These are phyloP conservation scores for Onychomys torridus DNA, from an alignment of 2,797 vertebrate genomes.

Conservation along the genomic window DNA sequence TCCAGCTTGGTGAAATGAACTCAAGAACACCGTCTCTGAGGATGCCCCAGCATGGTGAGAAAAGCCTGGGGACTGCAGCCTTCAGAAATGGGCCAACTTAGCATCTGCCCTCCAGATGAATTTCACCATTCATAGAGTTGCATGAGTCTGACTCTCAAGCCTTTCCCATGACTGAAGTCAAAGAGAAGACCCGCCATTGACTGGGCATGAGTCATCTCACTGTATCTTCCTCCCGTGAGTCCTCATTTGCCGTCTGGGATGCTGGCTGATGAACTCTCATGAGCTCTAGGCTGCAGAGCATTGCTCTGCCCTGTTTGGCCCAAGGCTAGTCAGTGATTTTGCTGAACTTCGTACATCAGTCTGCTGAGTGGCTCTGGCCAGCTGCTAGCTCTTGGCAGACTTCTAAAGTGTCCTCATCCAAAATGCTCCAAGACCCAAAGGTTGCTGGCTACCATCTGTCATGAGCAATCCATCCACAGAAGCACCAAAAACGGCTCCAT, in stretches of 20 bases:
- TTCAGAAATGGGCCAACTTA: not conserved
- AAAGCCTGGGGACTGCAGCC: not conserved
- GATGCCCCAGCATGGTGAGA: not conserved
- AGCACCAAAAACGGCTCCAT: not conserved
- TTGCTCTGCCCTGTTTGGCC: not conserved
- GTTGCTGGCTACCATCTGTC: not conserved
- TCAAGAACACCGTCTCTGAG: not conserved
- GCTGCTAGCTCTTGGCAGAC: not conserved
- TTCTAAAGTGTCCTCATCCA: not conserved
- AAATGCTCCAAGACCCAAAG: slow-evolving; percentile 24
- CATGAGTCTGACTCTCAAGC: not conserved
- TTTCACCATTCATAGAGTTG: not conserved
- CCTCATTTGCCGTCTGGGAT: not conserved
- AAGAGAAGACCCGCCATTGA: not conserved
- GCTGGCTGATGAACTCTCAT: not conserved
- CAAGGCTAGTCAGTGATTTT: not conserved
- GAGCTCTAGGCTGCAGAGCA: not conserved
- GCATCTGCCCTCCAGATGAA: not conserved
- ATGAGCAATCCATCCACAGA: not conserved
- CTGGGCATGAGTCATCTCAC: not conserved
- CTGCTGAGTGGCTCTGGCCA: not conserved
- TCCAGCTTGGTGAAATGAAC: not conserved
- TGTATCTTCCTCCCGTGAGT: not conserved
- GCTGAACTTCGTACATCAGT: not conserved
- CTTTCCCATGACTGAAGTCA: not conserved